Evolutionary conservation across 2,797 vertebrate genomes (phyloP).

Genomic region (Decapterus maruadsi): DNA sequence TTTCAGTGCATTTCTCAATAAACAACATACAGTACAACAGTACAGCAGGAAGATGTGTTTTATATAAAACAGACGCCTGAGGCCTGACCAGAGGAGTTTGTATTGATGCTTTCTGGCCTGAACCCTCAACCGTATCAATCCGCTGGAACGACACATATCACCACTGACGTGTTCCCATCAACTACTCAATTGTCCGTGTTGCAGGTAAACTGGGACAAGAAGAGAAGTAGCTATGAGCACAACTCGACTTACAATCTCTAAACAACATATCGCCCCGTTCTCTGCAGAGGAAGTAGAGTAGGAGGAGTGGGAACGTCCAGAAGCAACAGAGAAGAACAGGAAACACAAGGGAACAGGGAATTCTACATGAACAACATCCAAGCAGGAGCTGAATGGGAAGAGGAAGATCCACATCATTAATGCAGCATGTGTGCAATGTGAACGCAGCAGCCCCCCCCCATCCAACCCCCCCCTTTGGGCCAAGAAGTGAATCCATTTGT

Average conservation of each 20-base stretch:
- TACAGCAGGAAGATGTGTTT: too few relatives aligned
- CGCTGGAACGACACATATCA: too few relatives aligned
- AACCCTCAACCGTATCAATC: too few relatives aligned
- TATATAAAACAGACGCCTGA: too few relatives aligned
- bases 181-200: too few relatives aligned
- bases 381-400: constrained; percentile 26
- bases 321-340: neutral
- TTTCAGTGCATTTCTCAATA: too few relatives aligned
- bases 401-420: constrained; percentile 34
- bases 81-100: too few relatives aligned
- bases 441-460: neutral
- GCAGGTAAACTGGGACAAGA: too few relatives aligned
- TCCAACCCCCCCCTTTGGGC: neutral
- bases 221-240: too few relatives aligned
- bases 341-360: neutral
- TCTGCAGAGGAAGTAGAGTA: constrained; percentile 28
- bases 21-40: too few relatives aligned
- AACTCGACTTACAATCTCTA: constrained; percentile 40
- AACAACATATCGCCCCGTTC: constrained; percentile 45
- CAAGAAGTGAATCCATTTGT: constrained; percentile 56
- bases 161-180: too few relatives aligned
- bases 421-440: constrained; percentile 28
- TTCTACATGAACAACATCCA: neutral
- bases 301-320: neutral
- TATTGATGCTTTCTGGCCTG: too few relatives aligned